Conservation (phyloP, 2,113 vertebrate species). For the Gobio gobio region DNA sequence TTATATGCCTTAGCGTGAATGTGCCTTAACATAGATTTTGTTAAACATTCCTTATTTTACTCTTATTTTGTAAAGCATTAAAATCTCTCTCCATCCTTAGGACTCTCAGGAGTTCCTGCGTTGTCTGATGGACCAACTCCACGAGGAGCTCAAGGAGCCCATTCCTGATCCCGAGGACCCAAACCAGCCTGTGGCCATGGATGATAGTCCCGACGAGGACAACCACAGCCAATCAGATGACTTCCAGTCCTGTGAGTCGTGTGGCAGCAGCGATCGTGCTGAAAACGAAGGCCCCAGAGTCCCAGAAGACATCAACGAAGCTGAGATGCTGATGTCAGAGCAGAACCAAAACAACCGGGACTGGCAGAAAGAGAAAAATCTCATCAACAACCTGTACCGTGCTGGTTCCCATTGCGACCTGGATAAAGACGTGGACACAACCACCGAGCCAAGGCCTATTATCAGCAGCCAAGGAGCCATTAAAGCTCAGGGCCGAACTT, state of each 20-base stretch:
- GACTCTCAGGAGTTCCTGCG: constrained; percentile 98
- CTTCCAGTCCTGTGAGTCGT: constrained; percentile 92
- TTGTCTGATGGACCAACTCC: constrained; percentile 97
- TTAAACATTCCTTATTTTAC: neutral
- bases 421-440: constrained; percentile 87
- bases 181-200: constrained; percentile 68
- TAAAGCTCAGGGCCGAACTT: constrained; percentile 86
- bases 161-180: constrained; percentile 83
- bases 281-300: constrained; percentile 77
- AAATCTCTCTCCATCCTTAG: constrained; percentile 66
- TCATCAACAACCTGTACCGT: constrained; percentile 85
- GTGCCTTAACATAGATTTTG: neutral
- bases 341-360: constrained; percentile 83
- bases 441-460: constrained; percentile 77
- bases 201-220: constrained; percentile 84
- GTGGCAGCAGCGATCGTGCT: constrained; percentile 84
- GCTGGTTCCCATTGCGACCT: constrained; percentile 79
- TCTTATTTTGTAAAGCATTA: neutral
- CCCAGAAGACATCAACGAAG: constrained; percentile 85
- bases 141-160: constrained; percentile 94
- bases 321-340: constrained; percentile 89
- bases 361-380: constrained; percentile 89
- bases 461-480: constrained; percentile 90
- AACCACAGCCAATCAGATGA: constrained; percentile 86
- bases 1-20: neutral